Evolutionary conservation across 37 sponge, comb jelly and placozoan species (phyloP).

Genomic region (Aphrocallistes beatrix): DNA sequence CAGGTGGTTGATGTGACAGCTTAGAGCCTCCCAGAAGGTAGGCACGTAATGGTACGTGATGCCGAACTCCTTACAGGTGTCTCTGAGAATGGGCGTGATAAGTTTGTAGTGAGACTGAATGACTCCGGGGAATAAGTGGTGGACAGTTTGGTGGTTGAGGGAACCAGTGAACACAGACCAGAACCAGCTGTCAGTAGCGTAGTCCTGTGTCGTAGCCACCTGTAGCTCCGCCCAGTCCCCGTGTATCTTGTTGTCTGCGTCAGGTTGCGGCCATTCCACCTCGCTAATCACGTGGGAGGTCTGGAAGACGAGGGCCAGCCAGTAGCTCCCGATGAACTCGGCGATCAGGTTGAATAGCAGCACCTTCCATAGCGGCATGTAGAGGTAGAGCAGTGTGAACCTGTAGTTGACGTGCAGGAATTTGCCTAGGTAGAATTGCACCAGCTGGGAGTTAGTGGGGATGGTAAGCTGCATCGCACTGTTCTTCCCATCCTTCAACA

Average conservation of each 20-base stretch:
- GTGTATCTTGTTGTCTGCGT: conserved; percentile 54
- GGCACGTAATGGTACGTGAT: conserved; percentile 39
- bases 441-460: conserved; percentile 36
- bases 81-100: conserved; percentile 43
- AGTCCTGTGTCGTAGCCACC: conserved; percentile 44
- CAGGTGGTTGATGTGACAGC: conserved; percentile 71
- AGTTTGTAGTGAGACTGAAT: conserved; percentile 29
- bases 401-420: conserved; percentile 38
- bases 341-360: conserved; percentile 45
- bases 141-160: conserved; percentile 53
- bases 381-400: conserved; percentile 47
- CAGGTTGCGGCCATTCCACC: conserved; percentile 84
- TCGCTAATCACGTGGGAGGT: conserved; percentile 79
- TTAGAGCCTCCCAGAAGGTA: conserved; percentile 62
- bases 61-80: conserved; percentile 49
- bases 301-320: conserved; percentile 86
- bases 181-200: conserved; percentile 50
- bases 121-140: conserved; percentile 51
- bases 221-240: conserved; percentile 74
- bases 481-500: conserved; percentile 40
- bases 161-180: conserved; percentile 43
- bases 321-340: conserved; percentile 73
- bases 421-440: conserved; percentile 62
- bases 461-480: conserved; percentile 60
- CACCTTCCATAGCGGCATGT: conserved; percentile 49